These are phyloP conservation scores for Arbacia lixula DNA, from an alignment of 53 echinoderm and acorn worm genomes.

Conservation along the genomic window DNA sequence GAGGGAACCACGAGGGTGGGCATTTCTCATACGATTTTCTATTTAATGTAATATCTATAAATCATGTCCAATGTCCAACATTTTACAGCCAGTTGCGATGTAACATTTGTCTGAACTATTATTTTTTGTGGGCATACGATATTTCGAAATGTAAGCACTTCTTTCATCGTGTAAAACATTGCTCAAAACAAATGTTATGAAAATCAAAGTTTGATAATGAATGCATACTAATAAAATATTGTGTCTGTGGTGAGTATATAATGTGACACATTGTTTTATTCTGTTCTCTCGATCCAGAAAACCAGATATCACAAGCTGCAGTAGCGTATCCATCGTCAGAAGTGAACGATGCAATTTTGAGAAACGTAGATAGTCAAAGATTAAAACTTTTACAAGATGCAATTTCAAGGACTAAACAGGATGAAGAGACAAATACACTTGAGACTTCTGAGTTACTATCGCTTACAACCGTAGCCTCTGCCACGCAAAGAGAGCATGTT, in stretches of 20 bases:
- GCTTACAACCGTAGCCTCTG: background rate
- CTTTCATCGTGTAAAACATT: no score
- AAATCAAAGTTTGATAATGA: background rate
- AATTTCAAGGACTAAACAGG: background rate
- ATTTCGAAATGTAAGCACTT: no score
- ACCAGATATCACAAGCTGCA: background rate
- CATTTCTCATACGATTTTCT: no score
- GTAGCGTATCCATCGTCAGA: background rate
- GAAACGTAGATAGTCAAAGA: background rate
- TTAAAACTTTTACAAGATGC: conserved; percentile 23
- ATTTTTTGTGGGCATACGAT: no score
- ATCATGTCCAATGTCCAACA: no score
- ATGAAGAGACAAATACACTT: background rate
- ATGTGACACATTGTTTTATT: background rate
- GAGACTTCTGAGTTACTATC: background rate
- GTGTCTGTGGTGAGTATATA: background rate
- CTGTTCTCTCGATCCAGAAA: conserved; percentile 9
- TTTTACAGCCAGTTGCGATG: no score
- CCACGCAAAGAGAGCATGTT: background rate
- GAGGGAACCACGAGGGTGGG: no score
- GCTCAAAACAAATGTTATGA: background rate
- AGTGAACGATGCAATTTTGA: background rate
- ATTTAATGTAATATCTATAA: no score
- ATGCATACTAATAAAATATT: background rate
- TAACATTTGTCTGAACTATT: no score